These are phyloP conservation scores for Trichogramma dendrolimi DNA, from an alignment of 2,888 invertebrate genomes.

Conservation along the genomic window DNA sequence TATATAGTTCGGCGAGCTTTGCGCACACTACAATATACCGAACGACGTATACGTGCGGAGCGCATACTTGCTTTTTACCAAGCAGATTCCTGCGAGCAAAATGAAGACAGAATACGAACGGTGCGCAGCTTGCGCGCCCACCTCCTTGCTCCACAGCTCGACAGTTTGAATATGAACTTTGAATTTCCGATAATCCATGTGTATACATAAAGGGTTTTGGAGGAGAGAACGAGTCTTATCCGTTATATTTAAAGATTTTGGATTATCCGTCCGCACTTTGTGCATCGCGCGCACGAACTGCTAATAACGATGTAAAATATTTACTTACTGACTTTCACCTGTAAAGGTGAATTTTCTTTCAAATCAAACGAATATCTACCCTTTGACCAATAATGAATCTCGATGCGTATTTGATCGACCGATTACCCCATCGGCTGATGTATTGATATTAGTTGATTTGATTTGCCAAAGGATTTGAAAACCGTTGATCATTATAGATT, in stretches of 20 bases:
- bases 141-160: neutral
- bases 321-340: constrained; percentile 7
- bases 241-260: constrained; percentile 24
- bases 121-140: neutral
- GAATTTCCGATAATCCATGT: constrained; percentile 24
- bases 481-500: no score
- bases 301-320: constrained; percentile 22
- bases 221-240: constrained; percentile 1
- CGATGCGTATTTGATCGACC: no score
- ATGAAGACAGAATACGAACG: constrained; percentile 10
- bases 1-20: no score
- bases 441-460: no score
- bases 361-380: constrained; percentile 7
- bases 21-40: no score
- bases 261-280: constrained; percentile 16
- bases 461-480: no score
- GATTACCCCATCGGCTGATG: no score
- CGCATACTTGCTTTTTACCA: no score
- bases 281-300: neutral
- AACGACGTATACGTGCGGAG: no score
- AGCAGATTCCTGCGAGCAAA: constrained; percentile 11
- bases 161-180: constrained; percentile 11
- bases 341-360: constrained; percentile 14
- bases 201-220: neutral
- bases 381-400: no score